Conservation (phyloP, 2,797 vertebrate species). For the Epinephelus malabaricus region DNA sequence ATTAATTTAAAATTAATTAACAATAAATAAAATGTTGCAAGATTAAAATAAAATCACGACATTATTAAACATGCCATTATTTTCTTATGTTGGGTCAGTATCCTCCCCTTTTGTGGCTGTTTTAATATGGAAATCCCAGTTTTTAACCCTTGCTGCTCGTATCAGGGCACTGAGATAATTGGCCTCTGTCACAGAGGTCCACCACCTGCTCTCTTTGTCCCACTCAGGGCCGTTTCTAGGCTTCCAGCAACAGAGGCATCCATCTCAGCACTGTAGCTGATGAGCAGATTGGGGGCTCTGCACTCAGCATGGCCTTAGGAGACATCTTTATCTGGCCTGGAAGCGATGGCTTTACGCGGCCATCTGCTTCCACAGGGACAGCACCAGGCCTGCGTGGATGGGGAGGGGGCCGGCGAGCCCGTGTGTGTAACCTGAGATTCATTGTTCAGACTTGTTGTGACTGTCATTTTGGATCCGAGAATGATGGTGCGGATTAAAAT, state of each 20-base stretch:
- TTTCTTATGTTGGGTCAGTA: not conserved
- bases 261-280: constrained; percentile 70
- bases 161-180: constrained; percentile 55
- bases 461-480: constrained; percentile 21
- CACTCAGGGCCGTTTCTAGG: constrained; percentile 51
- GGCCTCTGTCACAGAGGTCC: constrained; percentile 44
- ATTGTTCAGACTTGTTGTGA: constrained; percentile 53
- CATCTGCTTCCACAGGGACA: constrained; percentile 73
- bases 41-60: too few relatives aligned
- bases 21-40: too few relatives aligned
- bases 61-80: too few relatives aligned
- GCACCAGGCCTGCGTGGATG: constrained; percentile 7
- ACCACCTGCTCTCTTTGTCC: constrained; percentile 77
- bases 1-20: too few relatives aligned
- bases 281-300: constrained; percentile 63
- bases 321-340: constrained; percentile 79
- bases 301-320: constrained; percentile 66
- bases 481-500: constrained; percentile 32
- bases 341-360: constrained; percentile 66
- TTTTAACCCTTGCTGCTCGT: constrained; percentile 28
- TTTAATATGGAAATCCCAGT: constrained; percentile 16
- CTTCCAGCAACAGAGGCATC: constrained; percentile 65
- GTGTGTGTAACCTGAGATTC: constrained; percentile 53
- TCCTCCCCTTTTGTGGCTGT: not conserved
- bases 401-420: not conserved